Conservation (phyloP, 2,113 vertebrate species). For the Cebidichthys violaceus region DNA sequence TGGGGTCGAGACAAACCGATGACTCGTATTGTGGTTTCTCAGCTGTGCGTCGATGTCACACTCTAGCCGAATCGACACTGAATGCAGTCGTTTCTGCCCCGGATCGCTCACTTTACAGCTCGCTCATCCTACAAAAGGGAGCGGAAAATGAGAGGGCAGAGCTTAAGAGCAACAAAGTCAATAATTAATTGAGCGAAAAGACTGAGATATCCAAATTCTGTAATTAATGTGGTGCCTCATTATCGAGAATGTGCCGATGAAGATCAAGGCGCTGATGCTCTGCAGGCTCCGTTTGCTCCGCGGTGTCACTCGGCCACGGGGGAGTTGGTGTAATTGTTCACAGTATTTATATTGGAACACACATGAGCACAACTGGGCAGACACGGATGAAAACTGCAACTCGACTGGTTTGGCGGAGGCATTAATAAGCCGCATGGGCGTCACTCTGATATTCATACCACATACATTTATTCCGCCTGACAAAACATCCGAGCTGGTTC, state of each 20-base stretch:
- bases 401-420: too few relatives aligned
- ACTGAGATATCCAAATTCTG: neutral
- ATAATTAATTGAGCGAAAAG: slow-evolving; percentile 9
- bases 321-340: neutral
- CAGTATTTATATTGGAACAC: neutral
- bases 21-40: neutral
- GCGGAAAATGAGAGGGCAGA: neutral
- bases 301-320: neutral
- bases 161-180: neutral
- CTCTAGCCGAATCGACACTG: neutral
- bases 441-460: too few relatives aligned
- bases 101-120: neutral
- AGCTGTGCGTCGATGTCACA: neutral
- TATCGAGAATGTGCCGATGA: slow-evolving; percentile 3
- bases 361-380: neutral
- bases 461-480: too few relatives aligned
- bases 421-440: too few relatives aligned
- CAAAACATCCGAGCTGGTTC: too few relatives aligned
- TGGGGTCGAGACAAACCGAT: neutral
- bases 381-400: too few relatives aligned
- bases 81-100: too few relatives aligned
- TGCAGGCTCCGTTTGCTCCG: neutral
- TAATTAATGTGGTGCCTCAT: neutral
- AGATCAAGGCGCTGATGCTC: neutral
- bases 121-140: neutral